Evolutionary conservation across 2,113 vertebrate genomes (phyloP).

Genomic region (Glaucomys volans): DNA sequence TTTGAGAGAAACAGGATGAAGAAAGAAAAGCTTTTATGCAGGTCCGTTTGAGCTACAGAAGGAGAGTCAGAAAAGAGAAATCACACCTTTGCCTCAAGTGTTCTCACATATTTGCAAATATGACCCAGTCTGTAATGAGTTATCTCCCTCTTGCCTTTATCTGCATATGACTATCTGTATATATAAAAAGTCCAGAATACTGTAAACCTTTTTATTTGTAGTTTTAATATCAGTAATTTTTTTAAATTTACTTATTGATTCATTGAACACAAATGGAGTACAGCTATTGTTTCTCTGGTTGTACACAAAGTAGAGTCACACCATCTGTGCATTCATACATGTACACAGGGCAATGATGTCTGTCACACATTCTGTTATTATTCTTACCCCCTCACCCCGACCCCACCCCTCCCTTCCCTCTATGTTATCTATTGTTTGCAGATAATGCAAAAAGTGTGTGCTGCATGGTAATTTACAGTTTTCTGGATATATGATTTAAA

Average conservation of each 20-base stretch:
- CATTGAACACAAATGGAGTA: no score
- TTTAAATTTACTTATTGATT: no score
- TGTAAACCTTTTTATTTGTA: neutral
- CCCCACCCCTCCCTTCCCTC: no score
- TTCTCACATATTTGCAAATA: neutral
- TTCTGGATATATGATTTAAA: slow-evolving; percentile 34
- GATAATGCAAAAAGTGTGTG: neutral
- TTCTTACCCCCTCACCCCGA: no score
- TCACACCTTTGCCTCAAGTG: neutral
- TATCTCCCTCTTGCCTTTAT: neutral
- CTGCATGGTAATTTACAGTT: neutral
- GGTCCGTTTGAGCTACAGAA: neutral
- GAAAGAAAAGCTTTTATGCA: neutral
- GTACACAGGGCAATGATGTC: no score
- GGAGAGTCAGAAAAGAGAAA: neutral
- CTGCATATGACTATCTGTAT: neutral
- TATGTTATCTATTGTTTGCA: neutral
- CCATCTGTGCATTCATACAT: no score
- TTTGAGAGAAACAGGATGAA: neutral
- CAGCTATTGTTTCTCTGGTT: no score
- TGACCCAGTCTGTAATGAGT: neutral
- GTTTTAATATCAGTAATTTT: slow-evolving; percentile 26
- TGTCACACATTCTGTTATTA: no score
- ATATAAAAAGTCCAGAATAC: neutral
- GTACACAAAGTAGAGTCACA: no score